A percentile compares a stretch with the other conserved stretches of the same genome.
These are phyloP conservation scores for Benitochromis conjunctus DNA, from an alignment of 2,113 vertebrate species.

Conservation along the genomic window DNA sequence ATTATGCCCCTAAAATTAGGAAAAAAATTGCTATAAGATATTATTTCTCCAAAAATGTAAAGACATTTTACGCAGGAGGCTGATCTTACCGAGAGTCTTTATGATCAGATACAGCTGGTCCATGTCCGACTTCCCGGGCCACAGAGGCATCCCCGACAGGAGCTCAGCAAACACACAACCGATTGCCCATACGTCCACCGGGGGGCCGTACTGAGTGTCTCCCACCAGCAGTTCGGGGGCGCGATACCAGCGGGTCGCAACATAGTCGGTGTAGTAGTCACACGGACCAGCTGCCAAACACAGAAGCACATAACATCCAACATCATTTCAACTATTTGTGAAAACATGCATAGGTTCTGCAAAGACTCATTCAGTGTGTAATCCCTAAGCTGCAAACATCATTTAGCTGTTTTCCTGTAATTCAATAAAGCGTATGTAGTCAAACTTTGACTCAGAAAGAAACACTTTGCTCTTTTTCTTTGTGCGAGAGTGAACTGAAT, in stretches of 20 bases:
- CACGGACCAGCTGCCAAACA: conserved; percentile 82
- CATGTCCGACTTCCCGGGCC: conserved; percentile 93
- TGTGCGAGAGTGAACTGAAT: not conserved
- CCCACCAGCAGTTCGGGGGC: conserved; percentile 90
- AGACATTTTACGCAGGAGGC: not conserved
- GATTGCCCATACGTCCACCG: conserved; percentile 93
- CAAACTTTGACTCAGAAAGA: not conserved
- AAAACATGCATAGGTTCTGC: not conserved
- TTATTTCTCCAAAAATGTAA: not conserved
- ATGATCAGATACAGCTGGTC: conserved; percentile 94
- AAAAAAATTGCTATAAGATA: rapidly evolving
- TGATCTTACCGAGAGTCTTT: conserved; percentile 84
- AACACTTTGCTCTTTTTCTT: not conserved
- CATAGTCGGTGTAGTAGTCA: conserved; percentile 94
- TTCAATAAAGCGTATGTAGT: not conserved
- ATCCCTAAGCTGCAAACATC: rapidly evolving
- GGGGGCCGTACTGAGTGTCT: conserved; percentile 88
- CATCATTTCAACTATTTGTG: not conserved
- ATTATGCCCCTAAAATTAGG: rapidly evolving
- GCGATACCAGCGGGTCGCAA: conserved; percentile 96
- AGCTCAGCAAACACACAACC: conserved; percentile 94
- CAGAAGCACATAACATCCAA: not conserved
- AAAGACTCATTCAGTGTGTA: not conserved
- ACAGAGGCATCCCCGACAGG: conserved; percentile 83
- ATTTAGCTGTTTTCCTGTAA: not conserved